Conservation (phyloP, 1,140 invertebrate genomes). For the Muscidifurax raptorellus region DNA sequence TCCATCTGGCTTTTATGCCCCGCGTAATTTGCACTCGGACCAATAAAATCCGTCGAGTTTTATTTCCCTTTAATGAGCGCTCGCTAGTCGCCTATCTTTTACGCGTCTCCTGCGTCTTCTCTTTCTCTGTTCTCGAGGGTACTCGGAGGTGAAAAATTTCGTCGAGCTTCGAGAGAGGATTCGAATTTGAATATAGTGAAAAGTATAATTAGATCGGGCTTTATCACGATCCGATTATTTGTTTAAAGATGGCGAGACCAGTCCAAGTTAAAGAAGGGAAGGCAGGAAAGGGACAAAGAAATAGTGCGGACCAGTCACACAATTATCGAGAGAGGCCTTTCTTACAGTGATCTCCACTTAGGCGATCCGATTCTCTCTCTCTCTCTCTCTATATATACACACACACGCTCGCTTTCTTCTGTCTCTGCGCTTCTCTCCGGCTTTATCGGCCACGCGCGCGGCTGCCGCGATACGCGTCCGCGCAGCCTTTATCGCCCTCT, state of each 20-base stretch:
- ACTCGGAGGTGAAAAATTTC: too few species aligned
- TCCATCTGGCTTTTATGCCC: slow-evolving; percentile 26
- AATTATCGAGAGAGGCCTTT: slow-evolving; percentile 13
- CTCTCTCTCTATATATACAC: neutral
- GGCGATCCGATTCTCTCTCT: slow-evolving; percentile 5
- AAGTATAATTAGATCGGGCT: slow-evolving; percentile 22
- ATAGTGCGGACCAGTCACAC: neutral
- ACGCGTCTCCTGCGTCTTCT: too few species aligned
- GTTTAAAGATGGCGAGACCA: neutral
- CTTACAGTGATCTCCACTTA: slow-evolving; percentile 41
- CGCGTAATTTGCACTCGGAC: slow-evolving; percentile 22
- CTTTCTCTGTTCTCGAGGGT: too few species aligned
- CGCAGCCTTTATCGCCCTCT: slow-evolving; percentile 50
- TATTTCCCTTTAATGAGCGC: slow-evolving; percentile 31
- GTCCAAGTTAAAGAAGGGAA: neutral
- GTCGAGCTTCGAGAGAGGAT: too few species aligned
- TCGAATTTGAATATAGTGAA: neutral
- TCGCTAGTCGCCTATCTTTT: neutral
- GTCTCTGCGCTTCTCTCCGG: neutral
- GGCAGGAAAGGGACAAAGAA: neutral
- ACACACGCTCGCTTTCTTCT: neutral
- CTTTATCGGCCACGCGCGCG: neutral
- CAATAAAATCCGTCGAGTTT: slow-evolving; percentile 19
- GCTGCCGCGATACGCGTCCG: slow-evolving; percentile 51
- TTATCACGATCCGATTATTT: slow-evolving; percentile 23